Conservation (phyloP, 2,113 vertebrate species). For the Hemiscyllium ocellatum region DNA sequence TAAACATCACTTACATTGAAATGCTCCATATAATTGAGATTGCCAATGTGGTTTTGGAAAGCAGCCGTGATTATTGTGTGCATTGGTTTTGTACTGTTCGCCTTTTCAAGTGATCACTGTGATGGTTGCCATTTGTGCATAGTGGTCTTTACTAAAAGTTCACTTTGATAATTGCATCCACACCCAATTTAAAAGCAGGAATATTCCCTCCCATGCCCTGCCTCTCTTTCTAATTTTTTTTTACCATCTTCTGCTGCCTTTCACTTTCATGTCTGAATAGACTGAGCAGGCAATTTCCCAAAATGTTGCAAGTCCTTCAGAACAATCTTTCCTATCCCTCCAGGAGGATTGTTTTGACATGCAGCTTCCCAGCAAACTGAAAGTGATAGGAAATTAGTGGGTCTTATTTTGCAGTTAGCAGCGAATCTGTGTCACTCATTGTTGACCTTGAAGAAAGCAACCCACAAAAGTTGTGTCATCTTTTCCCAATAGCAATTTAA, state of each 20-base stretch:
- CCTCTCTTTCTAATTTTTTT: background rate
- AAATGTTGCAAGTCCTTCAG: too few relatives aligned
- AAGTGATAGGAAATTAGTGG: background rate
- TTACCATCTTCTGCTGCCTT: background rate
- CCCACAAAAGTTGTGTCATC: background rate
- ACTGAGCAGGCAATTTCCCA: background rate
- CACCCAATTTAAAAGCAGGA: background rate
- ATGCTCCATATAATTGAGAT: background rate
- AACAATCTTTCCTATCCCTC: background rate
- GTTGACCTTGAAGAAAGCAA: background rate
- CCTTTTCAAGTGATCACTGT: background rate
- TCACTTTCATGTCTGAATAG: background rate
- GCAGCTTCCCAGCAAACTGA: background rate
- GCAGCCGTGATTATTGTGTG: background rate
- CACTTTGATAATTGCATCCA: background rate
- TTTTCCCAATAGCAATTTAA: background rate
- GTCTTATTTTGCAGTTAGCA: background rate
- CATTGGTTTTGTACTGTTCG: background rate
- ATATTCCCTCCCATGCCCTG: background rate
- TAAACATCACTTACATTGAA: conserved; percentile 32
- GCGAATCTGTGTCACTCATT: background rate
- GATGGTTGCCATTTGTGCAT: background rate
- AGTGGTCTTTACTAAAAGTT: background rate
- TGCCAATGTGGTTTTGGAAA: background rate
- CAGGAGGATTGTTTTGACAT: background rate